A percentile compares a stretch with the other conserved stretches of the same genome.
These are phyloP conservation scores for Rhagonycha lutea DNA, from an alignment of 2,888 invertebrate genomes.

Conservation along the genomic window DNA sequence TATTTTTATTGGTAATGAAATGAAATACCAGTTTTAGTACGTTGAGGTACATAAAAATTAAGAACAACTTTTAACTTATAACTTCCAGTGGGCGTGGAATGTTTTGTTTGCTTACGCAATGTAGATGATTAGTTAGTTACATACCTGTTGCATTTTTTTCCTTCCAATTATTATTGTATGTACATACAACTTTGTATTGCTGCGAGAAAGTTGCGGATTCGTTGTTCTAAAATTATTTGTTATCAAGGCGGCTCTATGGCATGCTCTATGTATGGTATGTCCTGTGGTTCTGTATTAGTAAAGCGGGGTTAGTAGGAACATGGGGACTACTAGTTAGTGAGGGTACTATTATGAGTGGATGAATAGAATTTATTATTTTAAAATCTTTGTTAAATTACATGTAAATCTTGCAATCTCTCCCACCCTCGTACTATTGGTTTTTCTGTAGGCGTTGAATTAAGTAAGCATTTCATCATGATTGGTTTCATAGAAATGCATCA, in stretches of 20 bases:
- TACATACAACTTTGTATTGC: not conserved
- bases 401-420: not conserved
- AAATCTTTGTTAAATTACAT: not conserved
- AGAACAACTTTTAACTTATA: not conserved
- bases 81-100: not conserved
- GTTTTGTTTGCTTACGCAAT: not conserved
- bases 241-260: not conserved
- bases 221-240: not conserved
- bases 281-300: not conserved
- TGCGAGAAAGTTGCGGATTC: not conserved
- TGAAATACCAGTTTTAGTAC: not conserved
- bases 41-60: not conserved
- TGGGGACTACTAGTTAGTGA: not conserved
- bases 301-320: not conserved
- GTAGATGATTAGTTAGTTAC: not conserved
- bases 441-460: not conserved
- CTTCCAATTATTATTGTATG: not conserved
- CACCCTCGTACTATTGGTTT: not conserved
- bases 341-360: too few species aligned
- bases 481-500: not conserved
- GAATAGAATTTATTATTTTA: not conserved
- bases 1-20: not conserved
- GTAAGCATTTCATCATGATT: not conserved
- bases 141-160: not conserved
- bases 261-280: too few species aligned